Conservation (phyloP, 1,140 invertebrate species). For the Epicauta chinensis region DNA sequence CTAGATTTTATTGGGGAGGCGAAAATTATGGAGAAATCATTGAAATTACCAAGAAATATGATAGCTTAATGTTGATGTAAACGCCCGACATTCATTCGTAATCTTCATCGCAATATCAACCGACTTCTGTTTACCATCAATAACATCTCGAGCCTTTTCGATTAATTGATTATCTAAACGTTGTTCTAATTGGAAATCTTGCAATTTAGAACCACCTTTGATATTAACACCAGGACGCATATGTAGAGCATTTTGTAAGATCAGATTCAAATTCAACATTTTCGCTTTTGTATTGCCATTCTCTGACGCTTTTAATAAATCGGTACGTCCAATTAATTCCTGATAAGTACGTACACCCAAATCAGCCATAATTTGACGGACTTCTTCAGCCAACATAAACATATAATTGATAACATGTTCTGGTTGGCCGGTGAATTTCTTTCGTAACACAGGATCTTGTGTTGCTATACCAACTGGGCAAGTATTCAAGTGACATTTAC, state of each 20-base stretch:
- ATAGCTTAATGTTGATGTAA: constrained; percentile 91
- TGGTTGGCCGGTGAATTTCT: constrained; percentile 96
- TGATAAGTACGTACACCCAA: constrained; percentile 71
- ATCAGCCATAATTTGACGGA: constrained; percentile 82
- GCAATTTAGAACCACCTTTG: constrained; percentile 75
- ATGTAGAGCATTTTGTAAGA: constrained; percentile 84
- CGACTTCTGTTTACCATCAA: constrained; percentile 62
- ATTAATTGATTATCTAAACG: constrained; percentile 83
- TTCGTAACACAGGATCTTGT: constrained; percentile 89
- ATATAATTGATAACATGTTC: constrained; percentile 98
- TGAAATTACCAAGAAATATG: constrained; percentile 78
- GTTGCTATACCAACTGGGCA: constrained; percentile 99
- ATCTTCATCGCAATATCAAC: constrained; percentile 77
- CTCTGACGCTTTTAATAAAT: constrained; percentile 68
- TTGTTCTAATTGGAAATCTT: constrained; percentile 90
- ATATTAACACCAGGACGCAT: constrained; percentile 87
- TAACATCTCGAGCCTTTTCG: constrained; percentile 62
- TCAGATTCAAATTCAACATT: constrained; percentile 74
- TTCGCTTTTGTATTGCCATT: constrained; percentile 68
- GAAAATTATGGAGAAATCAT: not conserved
- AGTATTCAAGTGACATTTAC: constrained; percentile 98
- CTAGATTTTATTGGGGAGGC: constrained; percentile 1
- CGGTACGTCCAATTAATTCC: constrained; percentile 91
- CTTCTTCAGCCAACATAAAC: constrained; percentile 96
- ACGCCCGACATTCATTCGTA: constrained; percentile 87